Evolutionary conservation across 1,140 invertebrate genomes (phyloP).

Genomic region (Aphidius gifuensis): DNA sequence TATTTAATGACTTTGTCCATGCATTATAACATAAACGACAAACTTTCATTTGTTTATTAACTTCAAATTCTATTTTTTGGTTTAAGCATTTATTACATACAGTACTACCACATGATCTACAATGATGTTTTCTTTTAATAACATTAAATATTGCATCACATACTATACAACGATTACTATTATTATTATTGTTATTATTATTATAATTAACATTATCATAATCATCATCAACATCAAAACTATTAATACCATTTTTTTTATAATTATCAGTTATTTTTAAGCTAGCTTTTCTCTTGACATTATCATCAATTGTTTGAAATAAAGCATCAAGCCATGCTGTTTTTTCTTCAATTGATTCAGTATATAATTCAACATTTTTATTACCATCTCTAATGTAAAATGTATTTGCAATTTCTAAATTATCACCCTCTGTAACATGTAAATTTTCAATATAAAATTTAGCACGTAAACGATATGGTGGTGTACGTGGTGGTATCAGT

Average conservation of each 20-base stretch:
- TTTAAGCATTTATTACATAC: conserved; percentile 70
- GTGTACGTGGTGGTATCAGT: conserved; percentile 56
- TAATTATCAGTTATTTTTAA: conserved; percentile 44
- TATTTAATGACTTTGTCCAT: conserved; percentile 45
- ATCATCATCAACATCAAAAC: conserved; percentile 56
- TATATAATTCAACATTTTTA: conserved; percentile 50
- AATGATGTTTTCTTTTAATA: conserved; percentile 73
- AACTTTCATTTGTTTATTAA: conserved; percentile 58
- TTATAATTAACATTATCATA: conserved; percentile 4
- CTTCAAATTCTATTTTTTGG: conserved; percentile 65
- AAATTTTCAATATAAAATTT: conserved; percentile 64
- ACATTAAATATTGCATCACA: conserved; percentile 71
- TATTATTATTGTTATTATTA: conserved; percentile 60
- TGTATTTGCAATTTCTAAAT: conserved; percentile 60
- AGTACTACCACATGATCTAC: conserved; percentile 73
- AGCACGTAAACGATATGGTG: conserved; percentile 50
- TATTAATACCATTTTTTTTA: conserved; percentile 65
- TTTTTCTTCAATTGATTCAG: conserved; percentile 56
- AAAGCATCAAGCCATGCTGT: conserved; percentile 67
- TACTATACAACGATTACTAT: conserved; percentile 72
- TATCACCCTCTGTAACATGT: conserved; percentile 66
- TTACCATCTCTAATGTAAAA: conserved; percentile 65
- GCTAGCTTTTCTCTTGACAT: conserved; percentile 59
- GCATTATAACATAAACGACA: conserved; percentile 50
- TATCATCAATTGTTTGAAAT: conserved; percentile 63